Evolutionary conservation across 2,113 vertebrate genomes (phyloP).

Genomic region (Puffinus mauretanicus): DNA sequence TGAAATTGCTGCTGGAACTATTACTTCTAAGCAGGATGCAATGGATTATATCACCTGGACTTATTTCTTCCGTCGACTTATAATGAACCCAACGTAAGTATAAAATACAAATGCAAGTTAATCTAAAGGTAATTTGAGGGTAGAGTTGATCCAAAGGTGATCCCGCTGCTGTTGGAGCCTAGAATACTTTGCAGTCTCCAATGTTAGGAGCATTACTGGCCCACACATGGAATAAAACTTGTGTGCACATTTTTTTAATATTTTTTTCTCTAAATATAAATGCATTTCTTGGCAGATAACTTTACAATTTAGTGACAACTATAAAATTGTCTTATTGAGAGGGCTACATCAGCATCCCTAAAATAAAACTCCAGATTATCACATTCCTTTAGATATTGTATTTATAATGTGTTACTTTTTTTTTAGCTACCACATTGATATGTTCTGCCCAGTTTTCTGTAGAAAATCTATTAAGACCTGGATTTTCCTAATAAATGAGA

Average conservation of each 20-base stretch:
- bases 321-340: conserved; percentile 18
- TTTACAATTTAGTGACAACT: conserved; percentile 17
- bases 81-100: conserved; percentile 96
- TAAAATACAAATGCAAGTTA: background rate
- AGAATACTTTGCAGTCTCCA: background rate
- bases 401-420: conserved; percentile 20
- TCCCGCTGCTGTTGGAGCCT: background rate
- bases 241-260: background rate
- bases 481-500: conserved; percentile 28
- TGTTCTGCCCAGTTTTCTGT: background rate
- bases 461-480: conserved; percentile 11
- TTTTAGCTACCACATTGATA: background rate
- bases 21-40: conserved; percentile 95
- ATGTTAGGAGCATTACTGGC: background rate
- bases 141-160: background rate
- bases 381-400: background rate
- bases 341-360: background rate
- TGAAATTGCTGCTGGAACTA: conserved; percentile 92
- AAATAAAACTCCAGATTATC: conserved; percentile 30
- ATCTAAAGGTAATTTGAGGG: background rate
- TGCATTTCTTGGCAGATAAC: conserved; percentile 31
- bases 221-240: conserved; percentile 9
- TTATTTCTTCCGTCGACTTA: conserved; percentile 94
- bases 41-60: conserved; percentile 99
- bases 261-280: conserved; percentile 27